phyloP scores from a whole-genome alignment of 2,888 invertebrate genomes.

The Coenonympha arcania region DNA sequence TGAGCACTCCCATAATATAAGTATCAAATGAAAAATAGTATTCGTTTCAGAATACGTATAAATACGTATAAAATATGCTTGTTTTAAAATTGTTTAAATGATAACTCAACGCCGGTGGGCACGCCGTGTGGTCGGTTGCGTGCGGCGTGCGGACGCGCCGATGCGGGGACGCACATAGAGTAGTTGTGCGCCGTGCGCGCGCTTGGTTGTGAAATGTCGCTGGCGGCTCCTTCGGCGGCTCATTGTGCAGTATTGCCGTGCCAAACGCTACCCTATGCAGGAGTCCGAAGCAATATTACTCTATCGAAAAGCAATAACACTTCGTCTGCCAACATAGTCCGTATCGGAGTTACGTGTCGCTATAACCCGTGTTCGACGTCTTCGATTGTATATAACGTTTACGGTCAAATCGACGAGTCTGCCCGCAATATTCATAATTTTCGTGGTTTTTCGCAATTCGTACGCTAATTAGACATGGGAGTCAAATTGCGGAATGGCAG shows the following conservation, averaged over 20 bases:
- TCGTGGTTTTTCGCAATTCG: too few species aligned
- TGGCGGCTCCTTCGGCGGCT: slow-evolving; percentile 31
- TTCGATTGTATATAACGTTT: background rate
- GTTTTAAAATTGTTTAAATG: too few species aligned
- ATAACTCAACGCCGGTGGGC: too few species aligned
- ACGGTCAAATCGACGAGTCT: background rate
- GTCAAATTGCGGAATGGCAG: too few species aligned
- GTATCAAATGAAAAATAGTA: too few species aligned
- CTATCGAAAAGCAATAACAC: slow-evolving; percentile 43
- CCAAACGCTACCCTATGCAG: slow-evolving; percentile 43
- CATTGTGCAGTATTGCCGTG: slow-evolving; percentile 43
- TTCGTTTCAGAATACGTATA: too few species aligned
- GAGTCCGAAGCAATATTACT: slow-evolving; percentile 53
- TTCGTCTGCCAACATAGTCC: slow-evolving; percentile 7
- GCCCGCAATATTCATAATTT: too few species aligned
- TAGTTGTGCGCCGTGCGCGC: slow-evolving; percentile 29
- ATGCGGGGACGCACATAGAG: slow-evolving; percentile 1
- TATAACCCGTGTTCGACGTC: background rate
- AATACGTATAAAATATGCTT: too few species aligned
- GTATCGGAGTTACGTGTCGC: background rate
- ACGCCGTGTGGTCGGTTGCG: too few species aligned
- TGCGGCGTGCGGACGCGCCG: background rate
- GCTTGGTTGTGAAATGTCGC: slow-evolving; percentile 64
- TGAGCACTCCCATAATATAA: too few species aligned
- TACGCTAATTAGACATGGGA: too few species aligned